Conservation (phyloP, 2,888 invertebrate species). For the Loripinus fragilis region DNA sequence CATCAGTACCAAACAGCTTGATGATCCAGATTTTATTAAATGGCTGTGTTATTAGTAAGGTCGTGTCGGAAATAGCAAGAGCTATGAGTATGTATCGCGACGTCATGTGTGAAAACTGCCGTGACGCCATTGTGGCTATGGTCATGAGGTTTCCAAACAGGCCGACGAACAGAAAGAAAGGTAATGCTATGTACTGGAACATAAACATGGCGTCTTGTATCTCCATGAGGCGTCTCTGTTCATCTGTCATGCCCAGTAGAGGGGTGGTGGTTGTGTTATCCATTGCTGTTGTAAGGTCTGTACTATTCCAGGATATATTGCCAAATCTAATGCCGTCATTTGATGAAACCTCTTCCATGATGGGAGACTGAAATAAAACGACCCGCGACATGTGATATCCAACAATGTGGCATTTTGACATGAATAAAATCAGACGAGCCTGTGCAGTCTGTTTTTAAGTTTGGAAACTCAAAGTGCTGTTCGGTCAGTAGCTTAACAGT, state of each 20-base stretch:
- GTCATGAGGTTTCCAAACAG: constrained; percentile 65
- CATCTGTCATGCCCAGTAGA: background rate
- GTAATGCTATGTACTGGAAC: constrained; percentile 33
- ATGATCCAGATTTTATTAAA: constrained; percentile 66
- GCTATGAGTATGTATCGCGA: constrained; percentile 61
- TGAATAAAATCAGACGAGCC: too few relatives aligned
- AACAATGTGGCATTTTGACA: too few relatives aligned
- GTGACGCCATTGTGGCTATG: constrained; percentile 61
- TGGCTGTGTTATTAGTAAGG: constrained; percentile 60
- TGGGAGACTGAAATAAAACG: too few relatives aligned
- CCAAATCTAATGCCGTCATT: too few relatives aligned
- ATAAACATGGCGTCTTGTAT: constrained; percentile 4
- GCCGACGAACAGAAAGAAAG: constrained; percentile 56
- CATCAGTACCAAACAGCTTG: constrained; percentile 59
- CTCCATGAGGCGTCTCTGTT: background rate
- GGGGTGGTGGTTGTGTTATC: background rate
- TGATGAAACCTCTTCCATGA: too few relatives aligned
- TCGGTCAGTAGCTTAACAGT: too few relatives aligned
- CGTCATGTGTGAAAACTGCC: constrained; percentile 51
- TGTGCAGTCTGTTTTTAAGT: too few relatives aligned
- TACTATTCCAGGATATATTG: background rate
- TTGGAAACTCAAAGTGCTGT: too few relatives aligned
- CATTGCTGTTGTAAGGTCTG: background rate
- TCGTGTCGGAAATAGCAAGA: constrained; percentile 67
- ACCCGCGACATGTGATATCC: too few relatives aligned